Evolutionary conservation across 2,113 vertebrate genomes (phyloP), one percentile per base, ranked within the genome.

Genomic region (Galemys pyrenaicus): DNA sequence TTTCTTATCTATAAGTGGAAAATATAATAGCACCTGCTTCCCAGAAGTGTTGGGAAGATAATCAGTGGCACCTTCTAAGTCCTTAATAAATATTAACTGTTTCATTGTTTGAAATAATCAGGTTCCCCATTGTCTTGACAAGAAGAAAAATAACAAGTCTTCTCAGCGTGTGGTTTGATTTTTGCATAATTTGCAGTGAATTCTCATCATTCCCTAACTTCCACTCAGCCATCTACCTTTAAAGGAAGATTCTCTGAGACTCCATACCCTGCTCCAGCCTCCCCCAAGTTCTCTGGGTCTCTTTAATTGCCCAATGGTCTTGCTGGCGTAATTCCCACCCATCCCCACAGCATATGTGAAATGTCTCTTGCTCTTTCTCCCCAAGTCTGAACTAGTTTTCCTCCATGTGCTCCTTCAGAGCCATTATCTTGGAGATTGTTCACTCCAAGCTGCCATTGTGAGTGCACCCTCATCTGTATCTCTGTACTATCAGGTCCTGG

Each of bases 1-100:
- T 74, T 75, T 75, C 67, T 87, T 90, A 75, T 70, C 64, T 93
- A 32, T 75, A 46, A 81, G 16, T 75, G 30, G 49, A 51, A 44
- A 68, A 41, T n/a, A 22, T 77, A 44, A 68, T n/a, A 85, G 24
- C 44, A 15, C 13, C 13, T 64, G 30, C 16, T 44, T 54, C 41
- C 19, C 30, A 26, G 56, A 37, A 26, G 39, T 56, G 30, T 37
- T 67, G 37, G 49, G 9, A 78, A 78, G 54, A 70, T 70, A 35
- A 89, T 35, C 77, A 78, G 19, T 35, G 44, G 39, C n/a, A 75
- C n/a, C 32, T 11, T 41, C 13, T 32, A 80, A 83, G 41, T 30
- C 51, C 46, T 62, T 3, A 28, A 4, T 44, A 81, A 35, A 37
- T 60, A 62, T 67, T 81, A 81, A 44, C 39, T 35, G 9, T 82